Evolutionary conservation across 2,797 vertebrate species (phyloP).

Genomic region (Myripristis murdjan): DNA sequence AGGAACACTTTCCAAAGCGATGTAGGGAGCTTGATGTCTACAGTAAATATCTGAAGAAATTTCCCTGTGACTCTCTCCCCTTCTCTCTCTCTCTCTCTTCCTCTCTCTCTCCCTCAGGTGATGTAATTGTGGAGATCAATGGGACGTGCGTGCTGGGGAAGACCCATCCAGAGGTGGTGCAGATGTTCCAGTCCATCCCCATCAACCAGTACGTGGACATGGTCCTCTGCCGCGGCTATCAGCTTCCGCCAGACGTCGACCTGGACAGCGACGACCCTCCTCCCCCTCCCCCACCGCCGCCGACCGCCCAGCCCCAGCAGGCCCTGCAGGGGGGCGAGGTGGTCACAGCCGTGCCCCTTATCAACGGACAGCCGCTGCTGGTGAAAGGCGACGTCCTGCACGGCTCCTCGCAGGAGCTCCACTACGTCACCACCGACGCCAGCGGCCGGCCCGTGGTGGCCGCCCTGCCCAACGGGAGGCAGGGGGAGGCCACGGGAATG

Average conservation of each 20-base stretch:
- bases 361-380: conserved; percentile 82
- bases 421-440: conserved; percentile 85
- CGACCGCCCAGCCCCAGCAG: conserved; percentile 58
- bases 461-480: conserved; percentile 86
- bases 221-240: conserved; percentile 96
- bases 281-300: conserved; percentile 72
- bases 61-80: background rate
- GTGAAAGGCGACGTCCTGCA: conserved; percentile 90
- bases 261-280: conserved; percentile 79
- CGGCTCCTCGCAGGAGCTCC: conserved; percentile 89
- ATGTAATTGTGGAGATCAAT: conserved; percentile 98
- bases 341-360: conserved; percentile 89
- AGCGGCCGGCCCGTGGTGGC: conserved; percentile 81
- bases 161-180: conserved; percentile 98
- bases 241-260: conserved; percentile 92
- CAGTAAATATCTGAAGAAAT: conserved; percentile 31
- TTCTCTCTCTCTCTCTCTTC: conserved; percentile 9
- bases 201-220: conserved; percentile 96
- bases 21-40: conserved; percentile 37
- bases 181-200: conserved; percentile 97
- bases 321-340: conserved; percentile 84
- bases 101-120: conserved; percentile 79
- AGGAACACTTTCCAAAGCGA: conserved; percentile 22
- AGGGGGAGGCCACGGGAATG: conserved; percentile 77
- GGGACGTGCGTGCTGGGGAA: conserved; percentile 96